phyloP scores from a whole-genome alignment of 2,888 invertebrate genomes.

The Apodemia duryi region DNA sequence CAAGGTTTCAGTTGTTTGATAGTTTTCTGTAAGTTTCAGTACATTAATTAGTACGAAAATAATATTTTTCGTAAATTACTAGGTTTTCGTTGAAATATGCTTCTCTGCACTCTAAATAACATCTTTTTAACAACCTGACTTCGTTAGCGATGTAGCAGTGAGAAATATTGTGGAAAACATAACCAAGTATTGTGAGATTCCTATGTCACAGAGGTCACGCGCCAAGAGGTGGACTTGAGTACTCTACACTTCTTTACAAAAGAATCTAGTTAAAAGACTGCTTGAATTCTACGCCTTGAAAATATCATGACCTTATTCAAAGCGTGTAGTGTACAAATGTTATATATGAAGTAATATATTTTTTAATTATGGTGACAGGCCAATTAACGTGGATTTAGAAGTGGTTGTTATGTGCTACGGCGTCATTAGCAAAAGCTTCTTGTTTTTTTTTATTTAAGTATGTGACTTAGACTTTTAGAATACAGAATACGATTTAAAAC shows the following conservation, averaged over 20 bases:
- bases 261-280: slow-evolving; percentile 26
- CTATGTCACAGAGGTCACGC: slow-evolving; percentile 22
- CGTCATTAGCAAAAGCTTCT: too few relatives aligned
- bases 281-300: slow-evolving; percentile 19
- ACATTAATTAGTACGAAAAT: not conserved
- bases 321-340: slow-evolving; percentile 11
- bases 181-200: slow-evolving; percentile 21
- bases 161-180: slow-evolving; percentile 15
- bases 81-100: slow-evolving; percentile 3
- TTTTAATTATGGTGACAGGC: too few relatives aligned
- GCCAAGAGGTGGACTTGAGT: slow-evolving; percentile 30
- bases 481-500: too few relatives aligned
- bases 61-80: slow-evolving; percentile 3
- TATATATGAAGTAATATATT: not conserved
- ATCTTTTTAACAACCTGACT: slow-evolving; percentile 11
- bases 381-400: too few relatives aligned
- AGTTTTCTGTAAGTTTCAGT: not conserved
- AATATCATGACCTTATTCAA: slow-evolving; percentile 19
- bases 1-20: not conserved
- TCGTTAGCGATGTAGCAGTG: slow-evolving; percentile 12
- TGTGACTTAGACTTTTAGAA: too few relatives aligned
- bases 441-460: too few relatives aligned
- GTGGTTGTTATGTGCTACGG: too few relatives aligned
- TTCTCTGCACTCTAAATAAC: not conserved
- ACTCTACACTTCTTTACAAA: slow-evolving; percentile 29